phyloP scores from a whole-genome alignment of 2,888 invertebrate species.

The Drosophila niveifrons region DNA sequence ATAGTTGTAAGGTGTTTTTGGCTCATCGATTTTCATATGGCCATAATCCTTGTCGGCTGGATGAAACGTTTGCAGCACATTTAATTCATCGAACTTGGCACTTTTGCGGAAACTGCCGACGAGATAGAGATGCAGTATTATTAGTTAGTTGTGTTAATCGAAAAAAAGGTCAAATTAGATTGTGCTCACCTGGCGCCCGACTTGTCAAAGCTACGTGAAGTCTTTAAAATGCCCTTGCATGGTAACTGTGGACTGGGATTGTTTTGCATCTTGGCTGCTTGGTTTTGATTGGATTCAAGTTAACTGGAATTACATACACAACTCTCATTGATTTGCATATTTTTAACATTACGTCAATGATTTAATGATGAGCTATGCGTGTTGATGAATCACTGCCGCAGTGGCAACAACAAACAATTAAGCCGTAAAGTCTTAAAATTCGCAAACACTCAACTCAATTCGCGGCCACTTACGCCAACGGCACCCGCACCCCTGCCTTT shows the following conservation, averaged over 20 bases:
- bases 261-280: slow-evolving; percentile 80
- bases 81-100: slow-evolving; percentile 99
- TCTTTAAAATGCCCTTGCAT: slow-evolving; percentile 94
- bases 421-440: slow-evolving; percentile 41
- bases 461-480: slow-evolving; percentile 64
- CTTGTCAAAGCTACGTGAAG: slow-evolving; percentile 95
- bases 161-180: slow-evolving; percentile 51
- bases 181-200: slow-evolving; percentile 85
- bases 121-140: slow-evolving; percentile 3
- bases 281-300: slow-evolving; percentile 19
- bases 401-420: slow-evolving; percentile 17
- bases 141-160: slow-evolving; percentile 1
- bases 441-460: slow-evolving; percentile 49
- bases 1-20: slow-evolving; percentile 95
- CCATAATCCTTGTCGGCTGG: slow-evolving; percentile 99
- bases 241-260: slow-evolving; percentile 85
- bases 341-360: slow-evolving; percentile 57
- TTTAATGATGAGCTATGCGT: slow-evolving; percentile 4
- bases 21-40: slow-evolving; percentile 99
- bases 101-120: slow-evolving; percentile 86
- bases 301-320: slow-evolving; percentile 32
- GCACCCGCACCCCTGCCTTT: too few relatives aligned
- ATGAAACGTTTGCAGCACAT: slow-evolving; percentile 98
- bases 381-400: slow-evolving; percentile 59
- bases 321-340: slow-evolving; percentile 39